Base-by-base conservation (phyloP, 2,888 invertebrate species). In the Drosophila mayaguana region DNA sequence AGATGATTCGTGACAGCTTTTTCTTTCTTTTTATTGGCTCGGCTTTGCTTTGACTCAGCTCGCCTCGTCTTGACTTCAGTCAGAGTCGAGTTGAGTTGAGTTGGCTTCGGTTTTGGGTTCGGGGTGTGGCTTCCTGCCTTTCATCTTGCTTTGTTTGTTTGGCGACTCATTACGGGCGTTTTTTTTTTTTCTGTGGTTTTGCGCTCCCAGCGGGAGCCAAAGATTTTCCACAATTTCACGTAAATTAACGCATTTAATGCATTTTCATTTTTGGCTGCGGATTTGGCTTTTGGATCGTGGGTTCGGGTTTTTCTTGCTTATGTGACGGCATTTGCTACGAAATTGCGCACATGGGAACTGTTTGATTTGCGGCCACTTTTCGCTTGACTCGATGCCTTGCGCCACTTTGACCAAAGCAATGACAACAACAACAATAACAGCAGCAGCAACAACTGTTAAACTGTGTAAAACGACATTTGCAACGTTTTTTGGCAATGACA, bases 271-370 rank as follows among this genome's bases (percentile, higher is more conserved):
- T 57, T 45, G 34, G 56, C 34, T 57, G 20, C 22, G 54, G 53
- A 14, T 48, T 69, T 18, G 50, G 34, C 42, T 70, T 72, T 63
- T 38, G 50, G 36, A 45, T 18, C 53, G 72, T 34, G 57, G 62
- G 75, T 68, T 68, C 68, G 76, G 73, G 71, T 65, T 88, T 86
- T 78, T 75, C 72, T 57, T 57, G 65, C 62, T 67, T 77, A 81
- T 78, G 79, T 80, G 84, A 81, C 78, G 85, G 79, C 75, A 83
- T 78, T 83, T 83, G 75, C 65, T 38, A 55, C 67, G 68, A 61
- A 88, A 88, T 83, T 83, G 81, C 70, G 88, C 88, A 83, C 89
- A 89, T 88, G 88, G 89, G 88, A 88, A 89, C 88, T 86, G 89
- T 86, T 88, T 89, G 88, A 88, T 88, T 87, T 85, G 81, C 75